Conservation (phyloP, 2,888 invertebrate genomes). For the Eupithecia vulgata region DNA sequence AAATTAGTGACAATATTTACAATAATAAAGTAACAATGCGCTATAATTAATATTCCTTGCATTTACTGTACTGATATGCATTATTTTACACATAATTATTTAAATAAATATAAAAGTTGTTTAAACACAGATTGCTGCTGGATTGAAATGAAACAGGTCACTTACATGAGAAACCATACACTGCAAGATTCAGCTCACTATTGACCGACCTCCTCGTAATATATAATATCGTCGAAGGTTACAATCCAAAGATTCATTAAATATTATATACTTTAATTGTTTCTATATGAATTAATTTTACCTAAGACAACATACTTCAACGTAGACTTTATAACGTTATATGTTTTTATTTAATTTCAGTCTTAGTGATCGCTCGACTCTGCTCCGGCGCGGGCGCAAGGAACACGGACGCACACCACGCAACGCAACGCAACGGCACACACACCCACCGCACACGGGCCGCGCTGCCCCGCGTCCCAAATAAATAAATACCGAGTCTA, state of each 20-base stretch:
- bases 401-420: conserved; percentile 63
- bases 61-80: conserved; percentile 81
- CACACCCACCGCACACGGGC: conserved; percentile 38
- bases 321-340: conserved; percentile 80
- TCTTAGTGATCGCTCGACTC: conserved; percentile 82
- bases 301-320: conserved; percentile 81
- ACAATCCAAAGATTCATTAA: conserved; percentile 79
- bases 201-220: conserved; percentile 71
- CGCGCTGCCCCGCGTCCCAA: conserved; percentile 61
- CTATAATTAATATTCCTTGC: conserved; percentile 78
- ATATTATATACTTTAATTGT: conserved; percentile 79
- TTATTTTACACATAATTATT: conserved; percentile 67
- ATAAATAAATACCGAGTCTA: conserved; percentile 82
- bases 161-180: conserved; percentile 78
- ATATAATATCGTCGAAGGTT: conserved; percentile 73
- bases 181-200: conserved; percentile 73
- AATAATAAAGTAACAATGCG: conserved; percentile 81
- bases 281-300: conserved; percentile 82
- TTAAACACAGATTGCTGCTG: conserved; percentile 82
- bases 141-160: conserved; percentile 79
- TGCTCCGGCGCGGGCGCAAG: conserved; percentile 77
- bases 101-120: conserved; percentile 83
- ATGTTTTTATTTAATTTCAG: conserved; percentile 82
- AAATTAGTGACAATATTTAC: conserved; percentile 82
- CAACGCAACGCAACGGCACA: conserved; percentile 57